Evolutionary conservation across 2,888 invertebrate genomes (phyloP).

Genomic region (Caenorhabditis imperialis): DNA sequence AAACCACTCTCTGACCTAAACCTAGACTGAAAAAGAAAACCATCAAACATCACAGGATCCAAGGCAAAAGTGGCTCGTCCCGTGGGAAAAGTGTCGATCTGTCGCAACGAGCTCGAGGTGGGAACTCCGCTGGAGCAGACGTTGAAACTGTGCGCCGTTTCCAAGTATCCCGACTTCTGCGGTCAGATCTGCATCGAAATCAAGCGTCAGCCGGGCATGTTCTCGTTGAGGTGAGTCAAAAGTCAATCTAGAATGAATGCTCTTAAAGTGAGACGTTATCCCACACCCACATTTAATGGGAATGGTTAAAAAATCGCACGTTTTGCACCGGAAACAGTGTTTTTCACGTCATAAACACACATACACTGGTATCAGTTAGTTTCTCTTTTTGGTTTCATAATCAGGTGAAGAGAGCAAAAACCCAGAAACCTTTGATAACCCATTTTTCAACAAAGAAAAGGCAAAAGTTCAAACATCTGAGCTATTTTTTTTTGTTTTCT

Average conservation of each 20-base stretch:
- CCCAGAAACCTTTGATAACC: not conserved
- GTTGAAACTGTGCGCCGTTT: slow-evolving; percentile 54
- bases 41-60: slow-evolving; percentile 51
- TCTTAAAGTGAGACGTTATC: too few species aligned
- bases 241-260: too few species aligned
- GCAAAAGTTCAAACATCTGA: slow-evolving; percentile 41
- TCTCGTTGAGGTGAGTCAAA: slow-evolving; percentile 44
- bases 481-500: slow-evolving; percentile 27
- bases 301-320: too few species aligned
- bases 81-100: slow-evolving; percentile 53
- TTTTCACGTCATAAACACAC: too few species aligned
- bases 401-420: not conserved
- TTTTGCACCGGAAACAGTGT: too few species aligned
- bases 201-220: slow-evolving; percentile 29
- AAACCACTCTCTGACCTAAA: too few species aligned
- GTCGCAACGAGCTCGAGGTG: slow-evolving; percentile 23
- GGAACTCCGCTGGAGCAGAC: slow-evolving; percentile 19
- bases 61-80: slow-evolving; percentile 59
- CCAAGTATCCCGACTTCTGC: slow-evolving; percentile 54
- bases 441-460: too few species aligned
- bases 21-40: not conserved
- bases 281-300: too few species aligned
- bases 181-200: slow-evolving; percentile 63
- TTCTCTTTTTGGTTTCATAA: not conserved
- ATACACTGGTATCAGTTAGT: too few species aligned